Conservation (phyloP, 2,797 vertebrate species). For the Macrochelys suwanniensis region DNA sequence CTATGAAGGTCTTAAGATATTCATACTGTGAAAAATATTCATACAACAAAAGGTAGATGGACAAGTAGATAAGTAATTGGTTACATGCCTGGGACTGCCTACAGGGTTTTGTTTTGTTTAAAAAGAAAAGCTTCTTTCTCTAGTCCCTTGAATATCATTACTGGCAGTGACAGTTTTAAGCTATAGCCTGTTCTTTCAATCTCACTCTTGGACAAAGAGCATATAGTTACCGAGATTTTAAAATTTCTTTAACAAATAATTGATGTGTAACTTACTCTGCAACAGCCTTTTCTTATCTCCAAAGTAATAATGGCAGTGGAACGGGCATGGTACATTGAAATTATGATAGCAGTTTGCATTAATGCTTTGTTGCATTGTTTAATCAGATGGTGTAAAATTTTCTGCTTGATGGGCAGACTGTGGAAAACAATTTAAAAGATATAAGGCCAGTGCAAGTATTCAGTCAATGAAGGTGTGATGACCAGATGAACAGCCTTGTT, state of each 20-base stretch:
- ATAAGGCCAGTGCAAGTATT: background rate
- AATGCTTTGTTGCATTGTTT: background rate
- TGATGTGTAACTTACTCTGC: background rate
- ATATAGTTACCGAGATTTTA: constrained; percentile 13
- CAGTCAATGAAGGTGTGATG: background rate
- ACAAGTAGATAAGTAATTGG: constrained; percentile 65
- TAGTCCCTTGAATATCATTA: constrained; percentile 59
- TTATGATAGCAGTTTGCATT: background rate
- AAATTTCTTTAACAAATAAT: constrained; percentile 39
- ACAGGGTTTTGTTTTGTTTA: constrained; percentile 68
- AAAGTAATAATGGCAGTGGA: constrained; percentile 10
- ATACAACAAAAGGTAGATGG: constrained; percentile 60
- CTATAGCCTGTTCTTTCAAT: constrained; percentile 28
- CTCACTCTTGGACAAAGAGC: background rate
- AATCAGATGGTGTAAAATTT: constrained; percentile 5
- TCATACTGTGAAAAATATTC: constrained; percentile 73
- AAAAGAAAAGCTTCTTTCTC: constrained; percentile 50
- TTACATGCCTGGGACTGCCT: constrained; percentile 56
- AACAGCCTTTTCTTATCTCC: background rate
- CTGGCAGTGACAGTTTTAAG: constrained; percentile 37
- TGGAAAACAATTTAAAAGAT: background rate
- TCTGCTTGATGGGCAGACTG: background rate
- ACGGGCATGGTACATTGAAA: background rate
- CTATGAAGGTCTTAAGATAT: constrained; percentile 47
- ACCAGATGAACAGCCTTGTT: background rate